These are phyloP conservation scores for Drosophila putrida DNA, from an alignment of 2,888 invertebrate genomes.

Conservation along the genomic window DNA sequence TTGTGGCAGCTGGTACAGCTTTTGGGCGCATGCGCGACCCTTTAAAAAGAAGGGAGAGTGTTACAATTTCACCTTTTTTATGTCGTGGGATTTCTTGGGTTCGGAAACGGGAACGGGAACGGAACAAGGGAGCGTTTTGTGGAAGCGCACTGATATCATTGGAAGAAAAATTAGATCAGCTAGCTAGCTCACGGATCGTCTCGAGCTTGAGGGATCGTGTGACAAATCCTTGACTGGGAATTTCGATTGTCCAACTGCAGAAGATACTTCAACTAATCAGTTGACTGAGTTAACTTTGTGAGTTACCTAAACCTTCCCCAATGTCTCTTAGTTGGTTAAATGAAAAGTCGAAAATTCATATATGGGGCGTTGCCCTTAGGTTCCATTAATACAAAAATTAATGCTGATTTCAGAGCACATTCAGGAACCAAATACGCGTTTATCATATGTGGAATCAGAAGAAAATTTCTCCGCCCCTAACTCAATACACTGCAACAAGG, in stretches of 20 bases:
- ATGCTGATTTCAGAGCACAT: slow-evolving; percentile 34
- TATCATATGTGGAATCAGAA: slow-evolving; percentile 34
- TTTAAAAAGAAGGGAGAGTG: slow-evolving; percentile 53
- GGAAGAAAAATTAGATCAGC: slow-evolving; percentile 44
- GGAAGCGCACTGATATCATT: slow-evolving; percentile 50
- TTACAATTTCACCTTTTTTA: slow-evolving; percentile 72
- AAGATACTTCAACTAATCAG: slow-evolving; percentile 2
- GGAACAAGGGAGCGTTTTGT: slow-evolving; percentile 58
- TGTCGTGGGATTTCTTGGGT: slow-evolving; percentile 60
- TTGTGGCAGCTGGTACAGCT: slow-evolving; percentile 75
- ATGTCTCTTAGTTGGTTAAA: not conserved
- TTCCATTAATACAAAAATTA: slow-evolving; percentile 29
- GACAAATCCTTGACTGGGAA: slow-evolving; percentile 30
- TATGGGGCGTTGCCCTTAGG: slow-evolving; percentile 7
- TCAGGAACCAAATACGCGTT: slow-evolving; percentile 20
- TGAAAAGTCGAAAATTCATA: slow-evolving; percentile 2
- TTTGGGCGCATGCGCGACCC: slow-evolving; percentile 53
- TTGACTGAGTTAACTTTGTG: not conserved
- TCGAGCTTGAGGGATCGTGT: slow-evolving; percentile 40
- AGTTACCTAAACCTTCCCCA: not conserved
- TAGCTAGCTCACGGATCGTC: slow-evolving; percentile 32
- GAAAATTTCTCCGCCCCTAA: slow-evolving; percentile 7
- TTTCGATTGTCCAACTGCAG: slow-evolving; percentile 1
- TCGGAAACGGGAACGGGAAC: slow-evolving; percentile 10
- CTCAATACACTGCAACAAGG: slow-evolving; percentile 26